Conservation (phyloP, 2,113 vertebrate genomes). For the Zosterops japonicus region DNA sequence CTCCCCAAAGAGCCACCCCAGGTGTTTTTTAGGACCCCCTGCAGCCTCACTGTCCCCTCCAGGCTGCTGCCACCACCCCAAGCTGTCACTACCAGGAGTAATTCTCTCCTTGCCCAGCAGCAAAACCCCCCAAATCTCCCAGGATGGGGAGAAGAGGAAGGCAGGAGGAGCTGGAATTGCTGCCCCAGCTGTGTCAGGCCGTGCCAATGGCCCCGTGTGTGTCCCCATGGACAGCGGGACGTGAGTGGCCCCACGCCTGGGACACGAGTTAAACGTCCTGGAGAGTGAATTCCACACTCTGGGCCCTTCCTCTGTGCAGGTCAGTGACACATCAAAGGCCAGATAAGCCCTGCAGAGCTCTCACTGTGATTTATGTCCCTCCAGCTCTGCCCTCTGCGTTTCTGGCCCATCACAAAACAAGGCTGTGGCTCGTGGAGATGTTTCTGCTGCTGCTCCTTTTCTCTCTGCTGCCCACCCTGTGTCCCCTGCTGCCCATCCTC, state of each 20-base stretch:
- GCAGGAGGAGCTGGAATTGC: not conserved
- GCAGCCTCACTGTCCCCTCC: not conserved
- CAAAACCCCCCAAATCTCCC: not conserved
- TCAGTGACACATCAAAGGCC: conserved; percentile 31
- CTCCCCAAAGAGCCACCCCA: accelerated
- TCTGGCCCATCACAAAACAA: accelerated
- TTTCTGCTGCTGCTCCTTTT: not conserved
- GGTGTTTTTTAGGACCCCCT: accelerated
- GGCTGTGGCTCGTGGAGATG: not conserved
- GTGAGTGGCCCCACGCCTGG: not conserved
- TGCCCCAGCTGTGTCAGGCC: accelerated
- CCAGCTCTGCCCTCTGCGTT: not conserved
- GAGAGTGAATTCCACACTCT: not conserved
- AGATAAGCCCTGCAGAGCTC: conserved; percentile 4
- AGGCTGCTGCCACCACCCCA: not conserved
- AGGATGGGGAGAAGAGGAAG: not conserved
- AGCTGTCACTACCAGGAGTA: accelerated
- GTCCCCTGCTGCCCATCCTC: not conserved
- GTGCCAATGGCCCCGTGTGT: not conserved
- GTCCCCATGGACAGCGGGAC: not conserved
- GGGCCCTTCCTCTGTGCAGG: not conserved
- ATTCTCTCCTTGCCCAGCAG: not conserved
- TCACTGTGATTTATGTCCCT: not conserved
- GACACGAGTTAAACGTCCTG: not conserved
- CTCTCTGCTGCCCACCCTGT: not conserved